Percentiles rank a stretch among this genome's conserved stretches.
Conservation (phyloP, 2,113 vertebrate species). For the Heterochromis multidens region DNA sequence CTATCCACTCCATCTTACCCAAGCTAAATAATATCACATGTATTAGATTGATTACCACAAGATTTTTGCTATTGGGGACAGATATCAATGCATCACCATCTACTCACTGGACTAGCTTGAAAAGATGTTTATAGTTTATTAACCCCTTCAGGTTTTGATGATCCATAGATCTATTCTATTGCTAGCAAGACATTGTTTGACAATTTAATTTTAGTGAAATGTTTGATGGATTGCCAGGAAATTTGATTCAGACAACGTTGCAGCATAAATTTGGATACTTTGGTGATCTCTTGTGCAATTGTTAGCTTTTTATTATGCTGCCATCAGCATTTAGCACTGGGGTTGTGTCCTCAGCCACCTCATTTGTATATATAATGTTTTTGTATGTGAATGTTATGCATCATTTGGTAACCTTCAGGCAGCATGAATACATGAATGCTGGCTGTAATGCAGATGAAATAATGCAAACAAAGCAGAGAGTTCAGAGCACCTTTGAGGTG, state of each 20-base stretch:
- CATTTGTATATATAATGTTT: neutral
- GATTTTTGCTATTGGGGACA: neutral
- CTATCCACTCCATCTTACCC: neutral
- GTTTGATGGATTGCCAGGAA: neutral
- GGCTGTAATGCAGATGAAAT: neutral
- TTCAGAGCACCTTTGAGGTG: constrained; percentile 19
- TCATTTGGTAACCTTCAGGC: neutral
- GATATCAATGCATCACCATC: neutral
- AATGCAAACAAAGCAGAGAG: neutral
- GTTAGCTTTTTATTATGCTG: neutral
- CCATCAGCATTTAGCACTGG: neutral
- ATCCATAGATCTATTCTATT: neutral
- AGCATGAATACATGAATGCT: neutral
- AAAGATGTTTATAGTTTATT: neutral
- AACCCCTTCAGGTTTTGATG: neutral
- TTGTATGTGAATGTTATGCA: neutral
- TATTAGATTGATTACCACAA: neutral
- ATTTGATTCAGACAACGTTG: neutral
- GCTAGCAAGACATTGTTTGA: neutral
- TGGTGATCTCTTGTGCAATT: neutral
- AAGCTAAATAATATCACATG: neutral
- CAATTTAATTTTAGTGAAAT: neutral
- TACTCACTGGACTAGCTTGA: neutral
- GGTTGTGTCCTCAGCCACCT: neutral
- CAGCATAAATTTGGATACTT: neutral